Percentiles rank a stretch among this genome's conserved stretches.
Conservation (phyloP, 2,113 vertebrate genomes). For the Tonatia bakeri region DNA sequence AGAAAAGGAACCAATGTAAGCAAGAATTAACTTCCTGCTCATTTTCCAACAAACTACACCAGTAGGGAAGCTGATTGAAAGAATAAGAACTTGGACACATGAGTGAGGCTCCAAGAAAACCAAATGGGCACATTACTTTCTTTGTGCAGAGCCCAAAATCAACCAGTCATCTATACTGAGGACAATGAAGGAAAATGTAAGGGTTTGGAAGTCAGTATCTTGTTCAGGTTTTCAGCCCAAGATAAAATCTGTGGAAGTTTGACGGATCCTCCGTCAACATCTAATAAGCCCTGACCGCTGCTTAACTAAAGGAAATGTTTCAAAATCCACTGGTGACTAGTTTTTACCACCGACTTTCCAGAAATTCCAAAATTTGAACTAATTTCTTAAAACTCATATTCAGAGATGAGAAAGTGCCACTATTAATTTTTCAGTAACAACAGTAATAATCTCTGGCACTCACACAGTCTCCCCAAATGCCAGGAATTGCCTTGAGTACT, state of each 20-base stretch:
- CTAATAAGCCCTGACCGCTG: neutral
- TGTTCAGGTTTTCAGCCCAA: neutral
- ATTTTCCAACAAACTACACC: neutral
- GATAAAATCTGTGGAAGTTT: neutral
- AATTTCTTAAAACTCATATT: neutral
- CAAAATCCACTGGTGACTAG: neutral
- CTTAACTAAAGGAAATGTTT: neutral
- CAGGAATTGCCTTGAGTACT: neutral
- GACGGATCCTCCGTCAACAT: neutral
- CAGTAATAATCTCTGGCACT: neutral
- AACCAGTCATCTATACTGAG: neutral
- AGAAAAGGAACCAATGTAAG: neutral
- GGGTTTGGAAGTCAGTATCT: neutral
- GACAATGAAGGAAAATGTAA: neutral
- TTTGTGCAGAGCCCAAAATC: neutral
- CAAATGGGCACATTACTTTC: neutral
- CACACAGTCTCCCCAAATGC: neutral
- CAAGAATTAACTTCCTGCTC: neutral
- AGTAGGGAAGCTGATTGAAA: neutral
- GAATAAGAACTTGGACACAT: neutral
- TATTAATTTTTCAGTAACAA: neutral
- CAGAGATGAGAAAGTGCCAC: neutral
- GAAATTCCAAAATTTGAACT: neutral
- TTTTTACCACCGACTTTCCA: neutral
- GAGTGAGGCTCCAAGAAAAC: neutral